Base-by-base conservation (phyloP, 2,888 invertebrate species). In the Dioctria linearis region DNA sequence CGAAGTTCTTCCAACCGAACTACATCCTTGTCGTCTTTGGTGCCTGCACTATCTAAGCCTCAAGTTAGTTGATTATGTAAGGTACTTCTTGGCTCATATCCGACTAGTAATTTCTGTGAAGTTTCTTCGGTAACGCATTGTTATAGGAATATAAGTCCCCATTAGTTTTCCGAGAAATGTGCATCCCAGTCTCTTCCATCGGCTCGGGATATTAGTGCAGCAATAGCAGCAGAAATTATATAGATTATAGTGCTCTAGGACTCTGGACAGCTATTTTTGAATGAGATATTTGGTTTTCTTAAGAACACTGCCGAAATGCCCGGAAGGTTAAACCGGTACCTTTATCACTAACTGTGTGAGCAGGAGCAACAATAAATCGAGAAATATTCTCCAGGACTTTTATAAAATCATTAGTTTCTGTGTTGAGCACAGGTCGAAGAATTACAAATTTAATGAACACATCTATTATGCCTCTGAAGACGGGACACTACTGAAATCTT, bases 211-310 rank as follows among this genome's bases (percentile, higher is more conserved):
- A 25, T 25, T 2, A 25, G 25, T 25, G 25, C 25, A 25, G 25
- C 25, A 25, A 25, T 25, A 25, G 25, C 2, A 25, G 25, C 25
- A 25, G 2, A 25, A 25, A 25, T 25, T n/a, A n/a, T n/a, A n/a
- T n/a, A n/a, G n/a, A n/a, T n/a, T n/a, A n/a, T n/a, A n/a, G n/a
- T n/a, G 84, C 83, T 82, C 83, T 37, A 80, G 84, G 84, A 5
- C 83, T 83, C 11, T 82, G 82, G 8, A 84, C 82, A 2, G 84
- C 84, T 13, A 81, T 83, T 81, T 84, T 83, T 0, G 85, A 69
- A 66, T 85, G 85, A 43, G 82, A 63, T 4, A 86, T 84, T 0
- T 80, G 79, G 54, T 83, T 71, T 4, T 81, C 46, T 4, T 82
- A 65, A 76, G 83, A 84, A 61, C 84, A 84, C 3, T 83, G 46